A percentile compares a stretch with the other conserved stretches of the same genome.
These are phyloP conservation scores for Drosophila pruinosa DNA, from an alignment of 1,140 invertebrate species.

Conservation along the genomic window DNA sequence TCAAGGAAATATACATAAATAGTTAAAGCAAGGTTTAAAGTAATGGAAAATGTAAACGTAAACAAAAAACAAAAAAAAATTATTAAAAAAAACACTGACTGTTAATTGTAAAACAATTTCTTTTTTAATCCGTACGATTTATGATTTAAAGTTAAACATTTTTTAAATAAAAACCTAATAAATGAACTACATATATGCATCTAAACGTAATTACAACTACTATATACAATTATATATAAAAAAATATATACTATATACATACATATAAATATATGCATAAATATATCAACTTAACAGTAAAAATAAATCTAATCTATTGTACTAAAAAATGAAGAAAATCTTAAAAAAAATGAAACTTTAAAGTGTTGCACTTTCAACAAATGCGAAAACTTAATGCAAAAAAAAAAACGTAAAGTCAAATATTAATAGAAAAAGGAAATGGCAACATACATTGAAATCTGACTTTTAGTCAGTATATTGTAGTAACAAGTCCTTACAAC, in stretches of 20 bases:
- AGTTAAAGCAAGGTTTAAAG: conserved; percentile 60
- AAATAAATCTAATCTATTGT: conserved; percentile 79
- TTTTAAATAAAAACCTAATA: conserved; percentile 59
- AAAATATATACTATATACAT: conserved; percentile 66
- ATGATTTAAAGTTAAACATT: conserved; percentile 69
- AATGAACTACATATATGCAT: conserved; percentile 67
- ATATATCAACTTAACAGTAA: conserved; percentile 80
- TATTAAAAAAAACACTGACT: conserved; percentile 77
- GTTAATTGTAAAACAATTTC: conserved; percentile 83
- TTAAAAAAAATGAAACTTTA: conserved; percentile 40
- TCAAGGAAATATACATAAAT: conserved; percentile 59
- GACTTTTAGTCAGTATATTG: conserved; percentile 21
- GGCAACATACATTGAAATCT: conserved; percentile 33
- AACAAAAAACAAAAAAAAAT: conserved; percentile 45
- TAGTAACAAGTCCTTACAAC: background rate
- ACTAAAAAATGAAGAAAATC: conserved; percentile 54
- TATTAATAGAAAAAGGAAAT: conserved; percentile 12
- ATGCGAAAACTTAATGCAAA: conserved; percentile 23
- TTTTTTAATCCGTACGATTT: conserved; percentile 66
- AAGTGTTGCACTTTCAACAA: conserved; percentile 71
- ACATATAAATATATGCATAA: conserved; percentile 74
- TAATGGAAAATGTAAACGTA: conserved; percentile 57
- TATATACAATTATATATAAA: conserved; percentile 78
- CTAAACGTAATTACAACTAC: conserved; percentile 71
- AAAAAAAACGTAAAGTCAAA: conserved; percentile 20